Conservation (phyloP, 1,140 invertebrate species). For the Zaprionus lachaisei region DNA sequence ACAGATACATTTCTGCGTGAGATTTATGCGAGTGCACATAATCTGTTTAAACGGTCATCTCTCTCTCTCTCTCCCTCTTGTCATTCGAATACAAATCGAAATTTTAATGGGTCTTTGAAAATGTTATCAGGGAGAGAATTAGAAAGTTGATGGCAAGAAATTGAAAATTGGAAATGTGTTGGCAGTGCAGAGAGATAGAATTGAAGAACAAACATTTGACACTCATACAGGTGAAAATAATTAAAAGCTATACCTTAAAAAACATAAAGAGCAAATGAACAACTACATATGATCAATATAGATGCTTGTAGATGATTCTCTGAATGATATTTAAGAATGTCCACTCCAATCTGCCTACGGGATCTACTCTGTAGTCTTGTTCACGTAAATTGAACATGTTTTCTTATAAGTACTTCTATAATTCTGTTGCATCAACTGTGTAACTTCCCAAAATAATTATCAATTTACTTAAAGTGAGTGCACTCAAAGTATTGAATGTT, state of each 20-base stretch:
- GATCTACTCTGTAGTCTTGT: not conserved
- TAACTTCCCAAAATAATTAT: not conserved
- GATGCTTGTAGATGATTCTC: no score
- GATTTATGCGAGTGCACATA: constrained; percentile 2
- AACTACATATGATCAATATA: no score
- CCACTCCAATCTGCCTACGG: not conserved
- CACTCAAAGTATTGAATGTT: constrained; percentile 3
- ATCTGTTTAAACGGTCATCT: constrained; percentile 1
- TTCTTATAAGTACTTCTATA: not conserved
- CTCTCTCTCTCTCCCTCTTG: not conserved
- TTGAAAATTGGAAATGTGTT: not conserved
- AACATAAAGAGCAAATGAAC: no score
- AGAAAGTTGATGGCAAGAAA: not conserved
- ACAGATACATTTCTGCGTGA: constrained; percentile 2
- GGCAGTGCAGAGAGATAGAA: not conserved
- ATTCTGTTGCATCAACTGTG: not conserved
- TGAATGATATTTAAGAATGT: no score
- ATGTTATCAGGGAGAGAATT: not conserved
- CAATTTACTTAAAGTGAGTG: not conserved
- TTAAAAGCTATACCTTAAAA: no score
- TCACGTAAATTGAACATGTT: not conserved
- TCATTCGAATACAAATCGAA: not conserved
- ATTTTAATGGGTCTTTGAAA: not conserved
- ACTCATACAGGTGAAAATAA: no score
- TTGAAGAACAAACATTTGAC: not conserved